phyloP scores from a whole-genome alignment of 2,113 vertebrate genomes.

The Albula goreensis region DNA sequence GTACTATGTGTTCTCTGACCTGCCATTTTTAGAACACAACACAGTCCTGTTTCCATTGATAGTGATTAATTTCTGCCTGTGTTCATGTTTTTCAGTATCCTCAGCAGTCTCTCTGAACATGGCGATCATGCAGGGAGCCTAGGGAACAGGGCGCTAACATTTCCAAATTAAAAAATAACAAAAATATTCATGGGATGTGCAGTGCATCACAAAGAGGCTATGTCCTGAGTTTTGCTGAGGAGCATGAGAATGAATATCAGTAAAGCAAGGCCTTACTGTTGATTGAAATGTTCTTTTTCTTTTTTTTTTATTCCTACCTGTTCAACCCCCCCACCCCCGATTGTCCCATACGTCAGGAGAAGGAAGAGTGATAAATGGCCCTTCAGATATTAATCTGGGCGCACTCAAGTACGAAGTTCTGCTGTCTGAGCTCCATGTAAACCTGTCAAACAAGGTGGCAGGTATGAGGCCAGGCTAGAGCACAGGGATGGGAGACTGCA shows the following conservation, averaged over 20 bases:
- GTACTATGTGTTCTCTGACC: neutral
- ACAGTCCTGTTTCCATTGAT: constrained; percentile 51
- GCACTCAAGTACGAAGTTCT: constrained; percentile 30
- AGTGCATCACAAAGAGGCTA: neutral
- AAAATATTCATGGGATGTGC: constrained; percentile 29
- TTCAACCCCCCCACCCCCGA: constrained; percentile 23
- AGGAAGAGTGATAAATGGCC: constrained; percentile 48
- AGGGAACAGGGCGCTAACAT: constrained; percentile 36
- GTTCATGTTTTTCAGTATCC: constrained; percentile 48
- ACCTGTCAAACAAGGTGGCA: constrained; percentile 32
- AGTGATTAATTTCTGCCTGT: constrained; percentile 57
- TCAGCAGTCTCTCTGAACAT: constrained; percentile 42
- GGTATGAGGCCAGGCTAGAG: neutral
- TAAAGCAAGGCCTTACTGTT: constrained; percentile 26
- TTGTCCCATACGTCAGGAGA: constrained; percentile 39
- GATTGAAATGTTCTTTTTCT: constrained; percentile 28
- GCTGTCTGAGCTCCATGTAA: constrained; percentile 42
- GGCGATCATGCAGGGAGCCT: constrained; percentile 42
- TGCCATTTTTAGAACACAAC: constrained; percentile 43
- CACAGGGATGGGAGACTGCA: too few species aligned
- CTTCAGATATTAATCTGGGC: constrained; percentile 44
- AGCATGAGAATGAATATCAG: constrained; percentile 42
- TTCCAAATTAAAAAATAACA: constrained; percentile 31
- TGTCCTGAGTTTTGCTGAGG: constrained; percentile 32
- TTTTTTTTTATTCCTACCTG: constrained; percentile 18